phyloP scores from a whole-genome alignment of 2,797 vertebrate species.

The Ctenochaetus hawaiiensis region DNA sequence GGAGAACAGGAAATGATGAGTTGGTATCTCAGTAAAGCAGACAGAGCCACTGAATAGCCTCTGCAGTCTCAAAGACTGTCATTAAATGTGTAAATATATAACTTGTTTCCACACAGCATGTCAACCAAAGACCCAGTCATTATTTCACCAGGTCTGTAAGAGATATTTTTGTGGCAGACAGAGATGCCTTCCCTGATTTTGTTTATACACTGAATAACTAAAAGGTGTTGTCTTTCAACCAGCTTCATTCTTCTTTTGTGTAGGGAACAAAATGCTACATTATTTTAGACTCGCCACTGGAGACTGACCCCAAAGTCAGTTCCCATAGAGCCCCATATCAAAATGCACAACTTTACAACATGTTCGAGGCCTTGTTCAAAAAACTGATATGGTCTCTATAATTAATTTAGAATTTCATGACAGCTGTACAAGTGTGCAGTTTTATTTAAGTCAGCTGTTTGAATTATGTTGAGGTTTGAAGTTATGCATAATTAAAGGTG shows the following conservation, averaged over 20 bases:
- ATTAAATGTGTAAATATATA: slow-evolving; percentile 36
- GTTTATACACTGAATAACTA: neutral
- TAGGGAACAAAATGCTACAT: neutral
- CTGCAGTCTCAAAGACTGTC: slow-evolving; percentile 26
- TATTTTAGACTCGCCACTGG: neutral
- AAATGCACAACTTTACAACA: no score
- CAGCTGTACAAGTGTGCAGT: no score
- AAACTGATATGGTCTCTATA: no score
- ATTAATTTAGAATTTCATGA: no score
- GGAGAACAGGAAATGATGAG: slow-evolving; percentile 7
- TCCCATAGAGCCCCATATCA: no score
- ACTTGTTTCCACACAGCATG: slow-evolving; percentile 7
- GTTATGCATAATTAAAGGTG: no score
- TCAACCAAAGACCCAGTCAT: neutral
- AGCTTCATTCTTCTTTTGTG: neutral
- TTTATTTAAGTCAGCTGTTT: no score
- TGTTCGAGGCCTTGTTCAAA: no score
- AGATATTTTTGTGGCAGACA: slow-evolving; percentile 2
- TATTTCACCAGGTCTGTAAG: neutral
- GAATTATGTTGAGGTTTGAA: no score
- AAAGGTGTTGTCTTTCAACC: neutral
- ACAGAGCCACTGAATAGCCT: slow-evolving; percentile 23
- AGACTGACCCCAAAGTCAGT: neutral
- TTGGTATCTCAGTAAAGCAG: slow-evolving; percentile 23
- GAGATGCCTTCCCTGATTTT: neutral